These are phyloP conservation scores for Sterna hirundo DNA, from an alignment of 2,113 vertebrate genomes.

Conservation along the genomic window DNA sequence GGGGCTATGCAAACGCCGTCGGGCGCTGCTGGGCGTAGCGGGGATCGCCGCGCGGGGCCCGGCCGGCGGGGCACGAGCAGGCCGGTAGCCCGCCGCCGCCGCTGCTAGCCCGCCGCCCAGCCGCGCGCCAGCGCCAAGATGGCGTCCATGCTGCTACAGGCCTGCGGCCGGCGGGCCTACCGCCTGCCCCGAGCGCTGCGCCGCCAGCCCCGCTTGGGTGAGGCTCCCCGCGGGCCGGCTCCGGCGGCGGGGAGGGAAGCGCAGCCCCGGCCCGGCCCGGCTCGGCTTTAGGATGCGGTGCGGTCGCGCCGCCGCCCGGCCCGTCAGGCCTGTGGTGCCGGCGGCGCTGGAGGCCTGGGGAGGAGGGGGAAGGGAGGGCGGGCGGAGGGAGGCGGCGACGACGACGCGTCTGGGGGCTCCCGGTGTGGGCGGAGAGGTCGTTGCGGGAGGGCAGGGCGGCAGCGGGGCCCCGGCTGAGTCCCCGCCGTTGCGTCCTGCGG, in stretches of 20 bases:
- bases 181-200: neutral
- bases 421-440: neutral
- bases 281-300: neutral
- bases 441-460: neutral
- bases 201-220: neutral
- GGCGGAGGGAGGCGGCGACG: neutral
- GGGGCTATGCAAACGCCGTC: neutral
- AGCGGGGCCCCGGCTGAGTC: neutral
- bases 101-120: neutral
- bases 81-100: neutral
- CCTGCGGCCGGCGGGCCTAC: conserved; percentile 11
- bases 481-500: neutral
- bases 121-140: neutral
- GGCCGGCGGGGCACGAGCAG: neutral
- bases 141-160: conserved; percentile 46
- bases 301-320: neutral
- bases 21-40: neutral
- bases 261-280: neutral
- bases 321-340: neutral
- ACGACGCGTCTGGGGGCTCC: neutral
- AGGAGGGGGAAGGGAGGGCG: neutral
- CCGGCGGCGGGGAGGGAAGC: neutral
- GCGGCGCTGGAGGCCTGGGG: neutral
- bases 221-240: neutral
- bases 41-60: neutral